Base-by-base conservation (phyloP, 2,888 invertebrate genomes). In the Bombylius discolor region DNA sequence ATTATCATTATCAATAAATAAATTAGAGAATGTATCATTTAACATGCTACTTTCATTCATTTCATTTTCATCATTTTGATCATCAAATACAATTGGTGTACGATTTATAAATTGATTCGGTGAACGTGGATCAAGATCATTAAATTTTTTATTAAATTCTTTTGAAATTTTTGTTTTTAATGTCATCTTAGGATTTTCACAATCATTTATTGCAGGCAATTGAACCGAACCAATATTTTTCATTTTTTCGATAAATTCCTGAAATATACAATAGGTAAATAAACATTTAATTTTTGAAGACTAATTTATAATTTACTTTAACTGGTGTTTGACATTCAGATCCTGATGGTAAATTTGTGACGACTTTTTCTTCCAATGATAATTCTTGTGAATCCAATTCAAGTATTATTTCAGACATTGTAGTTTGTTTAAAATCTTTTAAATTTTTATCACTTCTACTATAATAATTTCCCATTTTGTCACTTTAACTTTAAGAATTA, bases 61-160 rank as follows among this genome's bases (percentile, higher is more conserved):
- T 32, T n/a, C 14, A 32, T 39, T 14, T 5, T 31, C n/a, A 31
- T 13, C 33, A 4, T 33, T 33, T 4, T 11, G 4, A 4, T 4
- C 11, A 11, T 42, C 39, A 23, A 59, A 59, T 14, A 54, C 51
- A 31, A 61, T 56, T 7, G 61, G 61, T 1, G 61, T 61, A 5
- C 61, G 56, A 50, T 56, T 48, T 5, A 61, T 57, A 33, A 56
- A 56, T 3, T 47, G 39, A 32, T 55, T 61, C 9, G 61, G 61
- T 11, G 61, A 61, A 5, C 61, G 57, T 7, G 61, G 61, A 56
- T 61, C 61, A 11, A 42, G 8, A 4, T 11, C 4, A 11, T 54
- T 13, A n/a, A 59, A 32, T 47, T 58, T 56, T 13, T 34, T 36
- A 23, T 47, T 33, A 0, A 59, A 34, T 8, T 50, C 46, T 11